Evolutionary conservation across 92 coral and sea anemone genomes (phyloP), one percentile per base, ranked within the genome.

Genomic region (Parazoanthus darwini): DNA sequence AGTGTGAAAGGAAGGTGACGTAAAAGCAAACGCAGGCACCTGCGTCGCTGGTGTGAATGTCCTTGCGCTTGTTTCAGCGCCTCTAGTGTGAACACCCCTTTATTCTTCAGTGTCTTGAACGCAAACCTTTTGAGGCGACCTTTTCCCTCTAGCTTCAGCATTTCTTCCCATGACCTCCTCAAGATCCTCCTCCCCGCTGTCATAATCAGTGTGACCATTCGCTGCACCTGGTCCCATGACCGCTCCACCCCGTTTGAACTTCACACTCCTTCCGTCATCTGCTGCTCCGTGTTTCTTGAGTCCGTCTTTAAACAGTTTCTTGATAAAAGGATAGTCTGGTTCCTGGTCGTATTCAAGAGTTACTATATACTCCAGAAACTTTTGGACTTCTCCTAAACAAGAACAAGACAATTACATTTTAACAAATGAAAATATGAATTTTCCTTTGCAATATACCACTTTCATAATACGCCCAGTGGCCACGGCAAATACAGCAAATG

Each of bases 181-280:
- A 14, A 15, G n/a, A 7, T 38, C 25, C 50, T 89, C 88, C 29
- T 23, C 42, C 73, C 82, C 91, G 2, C 65, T 77, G 33, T 81
- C 93, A 43, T 71, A 44, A n/a, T 79, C 46, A 4, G 35, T 35
- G 77, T 50, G 48, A 76, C 85, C 89, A 85, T 84, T 78, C 35
- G 48, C 58, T 36, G 59, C 83, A 58, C 66, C 8, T 36, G 88
- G 38, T 54, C 88, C 50, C 0, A 68, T 11, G 20, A 48, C 23
- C 1, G 25, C 78, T 13, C 78, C 80, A 44, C 84, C 88, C 23
- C 85, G 77, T 36, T 48, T 92, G 76, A 95, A 97, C 70, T 78
- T 86, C 22, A 97, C 96, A 90, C 91, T 92, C 29, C 89, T 88
- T 4, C 99, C 99, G 91, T 97, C 97, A 78, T 97, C 99, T 54